These are phyloP conservation scores for Penaeus indicus DNA, from an alignment of 1,140 invertebrate species.

Conservation along the genomic window DNA sequence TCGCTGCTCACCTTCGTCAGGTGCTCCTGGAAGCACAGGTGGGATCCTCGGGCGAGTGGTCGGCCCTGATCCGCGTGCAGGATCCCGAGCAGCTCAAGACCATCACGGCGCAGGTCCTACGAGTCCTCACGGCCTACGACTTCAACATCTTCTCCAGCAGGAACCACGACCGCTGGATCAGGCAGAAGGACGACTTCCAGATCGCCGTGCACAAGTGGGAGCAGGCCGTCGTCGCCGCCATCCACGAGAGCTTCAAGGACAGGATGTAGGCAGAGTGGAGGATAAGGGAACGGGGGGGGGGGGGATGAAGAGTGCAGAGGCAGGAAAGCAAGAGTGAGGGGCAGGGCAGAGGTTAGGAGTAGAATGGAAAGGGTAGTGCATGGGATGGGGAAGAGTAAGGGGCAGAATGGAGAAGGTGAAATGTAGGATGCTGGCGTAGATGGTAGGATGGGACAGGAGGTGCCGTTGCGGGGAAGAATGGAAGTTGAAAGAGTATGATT, in stretches of 20 bases:
- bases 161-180: constrained; percentile 63
- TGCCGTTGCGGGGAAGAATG: too few relatives aligned
- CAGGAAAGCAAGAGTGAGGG: neutral
- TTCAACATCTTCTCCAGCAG: constrained; percentile 66
- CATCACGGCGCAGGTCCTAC: constrained; percentile 57
- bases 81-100: constrained; percentile 52
- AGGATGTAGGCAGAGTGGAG: constrained; percentile 45
- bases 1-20: neutral
- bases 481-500: too few relatives aligned
- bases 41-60: constrained; percentile 61
- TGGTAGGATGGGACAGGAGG: too few relatives aligned
- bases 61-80: constrained; percentile 55
- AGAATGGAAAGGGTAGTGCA: neutral
- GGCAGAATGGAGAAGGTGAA: too few relatives aligned
- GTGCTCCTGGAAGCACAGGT: constrained; percentile 61
- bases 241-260: constrained; percentile 59
- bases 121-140: constrained; percentile 62
- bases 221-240: constrained; percentile 38
- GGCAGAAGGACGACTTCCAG: constrained; percentile 64
- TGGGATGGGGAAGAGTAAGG: too few relatives aligned
- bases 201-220: constrained; percentile 62
- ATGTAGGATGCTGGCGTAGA: too few relatives aligned
- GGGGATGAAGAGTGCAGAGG: too few relatives aligned
- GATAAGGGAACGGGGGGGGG: neutral
- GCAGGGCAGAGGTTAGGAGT: neutral